A percentile compares a stretch with the other conserved stretches of the same genome.
These are phyloP conservation scores for Centropus bengalensis DNA, from an alignment of 2,113 vertebrate genomes.

Conservation along the genomic window DNA sequence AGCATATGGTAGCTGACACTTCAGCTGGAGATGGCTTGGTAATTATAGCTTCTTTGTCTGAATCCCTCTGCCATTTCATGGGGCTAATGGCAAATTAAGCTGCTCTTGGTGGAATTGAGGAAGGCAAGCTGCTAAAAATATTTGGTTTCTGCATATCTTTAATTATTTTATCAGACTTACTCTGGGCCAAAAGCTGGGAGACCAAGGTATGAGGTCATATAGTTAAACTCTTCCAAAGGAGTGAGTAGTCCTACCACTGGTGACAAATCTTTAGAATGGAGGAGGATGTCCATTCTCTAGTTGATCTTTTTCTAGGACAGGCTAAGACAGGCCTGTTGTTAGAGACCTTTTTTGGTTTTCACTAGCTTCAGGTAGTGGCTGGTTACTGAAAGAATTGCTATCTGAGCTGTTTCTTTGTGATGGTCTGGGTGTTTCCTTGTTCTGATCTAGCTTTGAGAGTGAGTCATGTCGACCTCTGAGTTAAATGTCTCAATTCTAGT, in stretches of 20 bases:
- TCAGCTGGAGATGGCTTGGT: background rate
- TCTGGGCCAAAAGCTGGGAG: background rate
- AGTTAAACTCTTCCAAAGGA: background rate
- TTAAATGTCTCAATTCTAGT: background rate
- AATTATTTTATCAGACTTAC: background rate
- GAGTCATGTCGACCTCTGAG: background rate
- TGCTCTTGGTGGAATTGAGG: background rate
- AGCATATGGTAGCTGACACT: background rate
- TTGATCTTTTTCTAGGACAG: background rate
- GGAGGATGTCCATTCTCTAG: background rate
- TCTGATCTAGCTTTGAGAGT: background rate
- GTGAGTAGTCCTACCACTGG: background rate
- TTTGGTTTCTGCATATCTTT: background rate
- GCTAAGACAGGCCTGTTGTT: background rate
- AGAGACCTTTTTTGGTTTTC: background rate
- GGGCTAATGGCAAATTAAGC: background rate
- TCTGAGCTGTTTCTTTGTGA: background rate
- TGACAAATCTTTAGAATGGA: background rate
- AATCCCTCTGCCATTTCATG: background rate
- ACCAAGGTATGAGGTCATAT: background rate
- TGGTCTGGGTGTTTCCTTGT: background rate
- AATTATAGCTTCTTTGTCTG: slow-evolving; percentile 26
- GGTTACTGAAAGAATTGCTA: background rate
- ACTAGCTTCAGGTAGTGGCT: background rate
- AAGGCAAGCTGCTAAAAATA: background rate